These are phyloP conservation scores for Venustoraphidia nigricollis DNA, from an alignment of 2,888 invertebrate species.

Conservation along the genomic window DNA sequence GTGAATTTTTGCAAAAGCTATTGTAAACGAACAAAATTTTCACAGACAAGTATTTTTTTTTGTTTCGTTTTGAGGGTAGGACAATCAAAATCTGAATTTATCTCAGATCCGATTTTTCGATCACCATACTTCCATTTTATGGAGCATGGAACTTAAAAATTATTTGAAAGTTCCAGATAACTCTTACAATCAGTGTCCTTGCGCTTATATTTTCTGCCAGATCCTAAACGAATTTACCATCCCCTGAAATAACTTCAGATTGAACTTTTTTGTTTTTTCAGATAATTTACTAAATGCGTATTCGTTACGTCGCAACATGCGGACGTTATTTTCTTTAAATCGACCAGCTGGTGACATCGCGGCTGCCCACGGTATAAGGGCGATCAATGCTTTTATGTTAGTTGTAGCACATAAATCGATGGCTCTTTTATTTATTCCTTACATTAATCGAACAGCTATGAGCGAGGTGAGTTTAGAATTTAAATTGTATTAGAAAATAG, in stretches of 20 bases:
- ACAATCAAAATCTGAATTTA: no score
- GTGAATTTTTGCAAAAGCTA: no score
- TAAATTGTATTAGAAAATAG: neutral
- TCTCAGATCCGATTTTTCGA: no score
- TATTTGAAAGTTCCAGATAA: neutral
- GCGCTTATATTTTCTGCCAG: no score
- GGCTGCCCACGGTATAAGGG: conserved; percentile 48
- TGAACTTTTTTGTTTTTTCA: conserved; percentile 16
- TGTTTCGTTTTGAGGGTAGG: no score
- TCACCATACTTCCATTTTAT: no score
- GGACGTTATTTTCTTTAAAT: conserved; percentile 33
- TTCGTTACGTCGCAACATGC: conserved; percentile 42
- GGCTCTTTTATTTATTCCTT: conserved; percentile 51
- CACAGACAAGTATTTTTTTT: no score
- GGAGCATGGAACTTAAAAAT: no score
- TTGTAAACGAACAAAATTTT: no score
- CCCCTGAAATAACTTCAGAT: neutral
- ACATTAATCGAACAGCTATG: conserved; percentile 47
- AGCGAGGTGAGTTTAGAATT: conserved; percentile 33
- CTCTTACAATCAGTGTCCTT: neutral
- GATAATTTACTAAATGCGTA: conserved; percentile 39
- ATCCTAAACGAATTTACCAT: no score
- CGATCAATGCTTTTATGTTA: conserved; percentile 46
- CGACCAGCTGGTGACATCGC: conserved; percentile 39
- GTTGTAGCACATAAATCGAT: conserved; percentile 53